Evolutionary conservation across 2,113 vertebrate genomes (phyloP).

Genomic region (Chloebia gouldiae): DNA sequence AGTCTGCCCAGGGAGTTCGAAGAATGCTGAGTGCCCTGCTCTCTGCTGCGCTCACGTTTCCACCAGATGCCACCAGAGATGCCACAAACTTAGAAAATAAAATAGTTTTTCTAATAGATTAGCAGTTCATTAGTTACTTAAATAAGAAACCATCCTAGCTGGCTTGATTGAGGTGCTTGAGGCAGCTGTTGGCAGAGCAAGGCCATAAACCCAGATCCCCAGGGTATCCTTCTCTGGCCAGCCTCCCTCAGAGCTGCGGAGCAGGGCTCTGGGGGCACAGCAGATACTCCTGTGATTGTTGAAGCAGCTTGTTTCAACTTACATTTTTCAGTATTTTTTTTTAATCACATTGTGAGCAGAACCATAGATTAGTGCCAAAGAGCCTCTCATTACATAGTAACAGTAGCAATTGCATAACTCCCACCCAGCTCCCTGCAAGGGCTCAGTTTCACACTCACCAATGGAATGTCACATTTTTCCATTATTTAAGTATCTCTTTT

Average conservation of each 20-base stretch:
- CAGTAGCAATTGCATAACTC: slow-evolving; percentile 36
- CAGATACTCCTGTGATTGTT: neutral
- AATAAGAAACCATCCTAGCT: neutral
- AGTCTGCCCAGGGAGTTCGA: neutral
- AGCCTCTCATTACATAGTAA: slow-evolving; percentile 60
- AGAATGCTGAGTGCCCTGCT: neutral
- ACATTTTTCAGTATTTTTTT: neutral
- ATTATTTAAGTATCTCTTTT: slow-evolving; percentile 53
- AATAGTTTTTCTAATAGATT: neutral
- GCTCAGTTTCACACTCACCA: neutral
- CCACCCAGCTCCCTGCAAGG: neutral
- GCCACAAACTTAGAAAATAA: neutral
- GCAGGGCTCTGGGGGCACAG: neutral
- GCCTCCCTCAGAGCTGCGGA: neutral
- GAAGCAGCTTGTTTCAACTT: slow-evolving; percentile 17
- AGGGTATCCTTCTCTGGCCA: neutral
- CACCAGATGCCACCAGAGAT: neutral
- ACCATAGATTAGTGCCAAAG: slow-evolving; percentile 33
- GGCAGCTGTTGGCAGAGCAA: neutral
- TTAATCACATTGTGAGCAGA: neutral
- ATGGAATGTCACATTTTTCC: slow-evolving; percentile 30
- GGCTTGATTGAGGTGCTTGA: neutral
- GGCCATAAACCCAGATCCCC: neutral
- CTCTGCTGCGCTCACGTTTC: neutral
- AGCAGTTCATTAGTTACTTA: neutral